A percentile compares a stretch with the other conserved stretches of the same genome.
Evolutionary conservation across 2,113 vertebrate species (phyloP).

Genomic region (Ariopsis seemanni): DNA sequence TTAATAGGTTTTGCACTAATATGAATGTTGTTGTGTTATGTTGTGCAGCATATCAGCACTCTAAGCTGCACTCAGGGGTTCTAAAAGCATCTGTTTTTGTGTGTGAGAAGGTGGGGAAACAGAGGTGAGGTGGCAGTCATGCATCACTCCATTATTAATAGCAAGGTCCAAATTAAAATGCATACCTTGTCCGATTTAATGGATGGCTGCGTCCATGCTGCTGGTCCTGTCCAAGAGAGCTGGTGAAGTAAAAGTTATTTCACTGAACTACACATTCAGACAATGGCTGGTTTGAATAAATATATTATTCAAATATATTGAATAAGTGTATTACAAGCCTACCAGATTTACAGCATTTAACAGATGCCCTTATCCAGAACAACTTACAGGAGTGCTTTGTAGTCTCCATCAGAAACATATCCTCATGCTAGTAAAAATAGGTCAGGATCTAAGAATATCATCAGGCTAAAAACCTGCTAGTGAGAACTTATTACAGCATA

Average conservation of each 20-base stretch:
- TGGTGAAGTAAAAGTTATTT: constrained; percentile 15
- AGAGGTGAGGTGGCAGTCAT: constrained; percentile 61
- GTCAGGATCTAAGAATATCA: not conserved
- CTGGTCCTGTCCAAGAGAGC: constrained; percentile 33
- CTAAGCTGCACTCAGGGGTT: not conserved
- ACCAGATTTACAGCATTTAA: not conserved
- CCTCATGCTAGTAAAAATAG: not conserved
- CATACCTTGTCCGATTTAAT: constrained; percentile 75
- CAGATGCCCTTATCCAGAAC: not conserved
- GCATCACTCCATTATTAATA: constrained; percentile 79
- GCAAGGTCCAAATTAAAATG: constrained; percentile 72
- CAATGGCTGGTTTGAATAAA: not conserved
- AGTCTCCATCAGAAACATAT: not conserved
- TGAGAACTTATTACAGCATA: not conserved
- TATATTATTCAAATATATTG: not conserved
- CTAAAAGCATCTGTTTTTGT: constrained; percentile 24
- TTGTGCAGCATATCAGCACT: constrained; percentile 28
- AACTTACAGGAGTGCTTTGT: not conserved
- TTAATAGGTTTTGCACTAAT: not conserved
- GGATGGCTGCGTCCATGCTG: constrained; percentile 65
- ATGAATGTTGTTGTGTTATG: not conserved
- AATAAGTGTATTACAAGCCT: constrained; percentile 2
- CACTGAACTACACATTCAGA: not conserved
- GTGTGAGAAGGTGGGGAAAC: not conserved
- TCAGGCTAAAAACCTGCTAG: not conserved